Evolutionary conservation across 1,140 invertebrate species (phyloP).

Genomic region (Drosophila saltans): DNA sequence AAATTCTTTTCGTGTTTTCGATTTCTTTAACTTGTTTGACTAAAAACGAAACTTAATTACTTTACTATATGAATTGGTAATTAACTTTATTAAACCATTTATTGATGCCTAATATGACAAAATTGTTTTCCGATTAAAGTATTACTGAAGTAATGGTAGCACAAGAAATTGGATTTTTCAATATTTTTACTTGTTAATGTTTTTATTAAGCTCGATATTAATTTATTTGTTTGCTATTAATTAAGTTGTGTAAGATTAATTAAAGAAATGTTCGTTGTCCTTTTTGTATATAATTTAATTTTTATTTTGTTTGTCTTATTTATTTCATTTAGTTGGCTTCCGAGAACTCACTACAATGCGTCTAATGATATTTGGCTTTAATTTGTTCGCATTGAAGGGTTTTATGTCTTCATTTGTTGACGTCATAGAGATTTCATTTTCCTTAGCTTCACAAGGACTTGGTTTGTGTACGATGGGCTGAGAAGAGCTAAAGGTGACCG

Average conservation of each 20-base stretch:
- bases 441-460: slow-evolving; percentile 47
- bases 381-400: slow-evolving; percentile 22
- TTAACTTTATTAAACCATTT: too few relatives aligned
- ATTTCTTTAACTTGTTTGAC: too few relatives aligned
- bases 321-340: slow-evolving; percentile 35
- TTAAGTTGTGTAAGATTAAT: slow-evolving; percentile 18
- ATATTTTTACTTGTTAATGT: neutral
- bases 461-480: slow-evolving; percentile 58
- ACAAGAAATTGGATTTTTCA: too few relatives aligned
- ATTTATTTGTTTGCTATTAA: slow-evolving; percentile 20
- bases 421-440: slow-evolving; percentile 40
- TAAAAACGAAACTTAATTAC: too few relatives aligned
- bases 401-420: slow-evolving; percentile 39
- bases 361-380: slow-evolving; percentile 57
- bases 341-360: slow-evolving; percentile 62
- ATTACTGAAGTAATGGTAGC: too few relatives aligned
- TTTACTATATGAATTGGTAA: too few relatives aligned
- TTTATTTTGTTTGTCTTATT: neutral
- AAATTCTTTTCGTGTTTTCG: too few relatives aligned
- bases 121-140: too few relatives aligned
- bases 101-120: too few relatives aligned
- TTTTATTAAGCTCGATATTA: neutral
- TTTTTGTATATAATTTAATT: neutral
- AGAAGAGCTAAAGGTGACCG: slow-evolving; percentile 56
- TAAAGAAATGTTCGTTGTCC: neutral